Percentiles rank a stretch among this genome's conserved stretches.
phyloP scores from a whole-genome alignment of 2,888 invertebrate species.

The Lasioglossum figueresi region DNA sequence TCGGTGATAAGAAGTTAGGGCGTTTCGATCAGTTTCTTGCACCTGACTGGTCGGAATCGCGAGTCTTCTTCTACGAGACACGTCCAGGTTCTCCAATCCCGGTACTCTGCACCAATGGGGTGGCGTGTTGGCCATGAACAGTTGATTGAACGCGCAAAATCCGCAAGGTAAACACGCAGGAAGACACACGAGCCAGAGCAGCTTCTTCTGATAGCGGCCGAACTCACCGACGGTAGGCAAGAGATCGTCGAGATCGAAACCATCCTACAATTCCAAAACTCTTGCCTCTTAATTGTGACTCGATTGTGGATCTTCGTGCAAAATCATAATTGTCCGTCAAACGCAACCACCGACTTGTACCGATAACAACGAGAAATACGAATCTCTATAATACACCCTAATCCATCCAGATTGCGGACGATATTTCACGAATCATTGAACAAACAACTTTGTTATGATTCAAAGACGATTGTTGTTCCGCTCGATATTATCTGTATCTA shows the following conservation, averaged over 20 bases:
- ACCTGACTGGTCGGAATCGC: constrained; percentile 86
- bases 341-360: not conserved
- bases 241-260: constrained; percentile 93
- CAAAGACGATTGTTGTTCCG: too few relatives aligned
- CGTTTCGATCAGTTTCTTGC: constrained; percentile 32
- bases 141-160: constrained; percentile 96
- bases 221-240: constrained; percentile 95
- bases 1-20: not conserved
- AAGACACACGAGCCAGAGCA: constrained; percentile 93
- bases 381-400: not conserved
- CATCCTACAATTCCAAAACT: constrained; percentile 81
- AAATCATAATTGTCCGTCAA: not conserved
- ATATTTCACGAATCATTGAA: not conserved
- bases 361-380: not conserved
- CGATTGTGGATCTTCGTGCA: not conserved
- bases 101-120: constrained; percentile 94
- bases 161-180: constrained; percentile 96
- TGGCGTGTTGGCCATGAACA: constrained; percentile 95
- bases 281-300: constrained; percentile 18
- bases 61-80: constrained; percentile 85
- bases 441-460: not conserved
- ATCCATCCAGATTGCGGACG: not conserved
- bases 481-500: not conserved
- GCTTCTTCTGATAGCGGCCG: constrained; percentile 93
- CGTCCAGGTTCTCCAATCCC: constrained; percentile 85